phyloP scores from a whole-genome alignment of 2,888 invertebrate species.

The Microdon myrmicae region DNA sequence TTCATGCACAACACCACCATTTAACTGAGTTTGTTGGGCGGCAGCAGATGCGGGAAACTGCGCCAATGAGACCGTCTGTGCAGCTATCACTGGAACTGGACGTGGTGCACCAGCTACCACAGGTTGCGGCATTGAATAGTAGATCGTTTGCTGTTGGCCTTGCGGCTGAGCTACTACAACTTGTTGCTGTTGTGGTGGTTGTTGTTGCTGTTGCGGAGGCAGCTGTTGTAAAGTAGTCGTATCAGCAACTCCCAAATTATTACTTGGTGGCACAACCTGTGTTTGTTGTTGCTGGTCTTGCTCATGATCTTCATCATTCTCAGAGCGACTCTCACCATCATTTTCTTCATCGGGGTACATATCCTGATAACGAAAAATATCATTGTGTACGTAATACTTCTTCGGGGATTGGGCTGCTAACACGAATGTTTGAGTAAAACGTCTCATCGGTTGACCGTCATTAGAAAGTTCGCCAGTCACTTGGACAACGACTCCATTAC shows the following conservation, averaged over 20 bases:
- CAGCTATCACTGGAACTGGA: constrained; percentile 60
- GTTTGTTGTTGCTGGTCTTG: constrained; percentile 38
- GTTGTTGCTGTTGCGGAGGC: constrained; percentile 50
- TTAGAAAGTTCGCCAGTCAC: constrained; percentile 97
- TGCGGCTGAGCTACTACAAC: constrained; percentile 57
- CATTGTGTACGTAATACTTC: constrained; percentile 98
- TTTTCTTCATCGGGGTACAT: constrained; percentile 73
- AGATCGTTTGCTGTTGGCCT: constrained; percentile 57
- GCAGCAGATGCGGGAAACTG: constrained; percentile 57
- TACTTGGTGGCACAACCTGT: constrained; percentile 28
- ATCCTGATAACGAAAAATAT: constrained; percentile 98
- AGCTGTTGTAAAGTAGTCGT: constrained; percentile 54
- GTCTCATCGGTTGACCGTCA: constrained; percentile 95
- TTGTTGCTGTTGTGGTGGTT: constrained; percentile 51
- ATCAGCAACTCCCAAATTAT: constrained; percentile 22
- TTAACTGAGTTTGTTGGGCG: constrained; percentile 61
- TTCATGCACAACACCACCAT: constrained; percentile 66
- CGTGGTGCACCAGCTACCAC: constrained; percentile 58
- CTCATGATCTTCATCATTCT: constrained; percentile 65
- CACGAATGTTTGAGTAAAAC: constrained; percentile 98
- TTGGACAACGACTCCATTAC: constrained; percentile 95
- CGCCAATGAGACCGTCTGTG: constrained; percentile 52
- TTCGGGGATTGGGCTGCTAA: constrained; percentile 94
- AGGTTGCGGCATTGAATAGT: constrained; percentile 61
- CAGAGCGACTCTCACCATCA: constrained; percentile 65